phyloP scores from a whole-genome alignment of 2,888 invertebrate species.

The Phania funesta region DNA sequence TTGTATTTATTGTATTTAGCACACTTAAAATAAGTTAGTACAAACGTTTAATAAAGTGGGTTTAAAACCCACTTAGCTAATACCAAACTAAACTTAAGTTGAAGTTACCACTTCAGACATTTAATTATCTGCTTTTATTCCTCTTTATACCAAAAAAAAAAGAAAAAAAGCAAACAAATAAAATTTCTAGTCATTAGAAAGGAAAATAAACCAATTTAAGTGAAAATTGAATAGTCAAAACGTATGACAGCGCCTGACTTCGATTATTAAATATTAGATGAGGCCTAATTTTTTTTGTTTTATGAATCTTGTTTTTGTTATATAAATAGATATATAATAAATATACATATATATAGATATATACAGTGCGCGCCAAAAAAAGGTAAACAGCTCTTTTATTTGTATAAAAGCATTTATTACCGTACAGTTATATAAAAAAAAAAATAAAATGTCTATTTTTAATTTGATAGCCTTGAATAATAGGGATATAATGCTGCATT shows the following conservation, averaged over 20 bases:
- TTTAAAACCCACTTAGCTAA: constrained; percentile 34
- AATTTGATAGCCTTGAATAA: no score
- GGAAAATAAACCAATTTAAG: neutral
- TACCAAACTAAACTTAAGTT: constrained; percentile 1
- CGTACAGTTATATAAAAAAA: no score
- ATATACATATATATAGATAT: no score
- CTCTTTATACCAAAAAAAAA: neutral
- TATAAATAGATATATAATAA: no score
- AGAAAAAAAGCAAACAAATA: neutral
- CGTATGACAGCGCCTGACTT: neutral
- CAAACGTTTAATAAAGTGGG: constrained; percentile 3
- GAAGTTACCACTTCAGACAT: neutral
- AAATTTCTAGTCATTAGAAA: neutral
- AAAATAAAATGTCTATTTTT: no score
- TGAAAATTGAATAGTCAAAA: no score
- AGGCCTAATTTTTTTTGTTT: neutral
- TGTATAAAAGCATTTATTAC: no score
- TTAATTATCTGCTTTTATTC: neutral
- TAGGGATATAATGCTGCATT: no score
- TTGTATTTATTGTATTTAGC: constrained; percentile 25
- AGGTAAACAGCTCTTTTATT: no score
- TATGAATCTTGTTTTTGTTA: constrained; percentile 6
- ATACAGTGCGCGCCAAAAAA: no score
- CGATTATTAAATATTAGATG: neutral
- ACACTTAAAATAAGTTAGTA: constrained; percentile 34